These are phyloP conservation scores for Gorsachius magnificus DNA, from an alignment of 2,797 vertebrate genomes.

Conservation along the genomic window DNA sequence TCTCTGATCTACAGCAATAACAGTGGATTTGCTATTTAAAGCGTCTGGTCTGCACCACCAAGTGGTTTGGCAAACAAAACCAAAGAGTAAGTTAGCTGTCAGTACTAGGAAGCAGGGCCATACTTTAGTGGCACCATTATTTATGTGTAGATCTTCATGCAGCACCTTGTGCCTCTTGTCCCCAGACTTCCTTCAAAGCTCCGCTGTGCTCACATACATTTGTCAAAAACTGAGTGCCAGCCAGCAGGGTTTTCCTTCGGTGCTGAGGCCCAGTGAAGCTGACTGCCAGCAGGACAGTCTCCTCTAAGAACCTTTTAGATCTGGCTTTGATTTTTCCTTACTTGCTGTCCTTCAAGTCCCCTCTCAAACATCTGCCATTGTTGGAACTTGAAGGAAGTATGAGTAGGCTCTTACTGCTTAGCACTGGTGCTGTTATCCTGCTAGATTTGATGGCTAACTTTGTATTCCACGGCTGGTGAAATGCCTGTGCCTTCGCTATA, in stretches of 20 bases:
- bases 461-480: background rate
- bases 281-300: background rate
- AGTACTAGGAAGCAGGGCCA: background rate
- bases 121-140: background rate
- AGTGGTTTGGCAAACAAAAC: background rate
- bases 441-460: background rate
- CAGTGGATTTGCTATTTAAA: background rate
- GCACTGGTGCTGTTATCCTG: background rate
- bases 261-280: background rate
- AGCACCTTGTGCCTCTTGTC: background rate
- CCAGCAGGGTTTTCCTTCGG: background rate
- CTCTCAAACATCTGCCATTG: background rate
- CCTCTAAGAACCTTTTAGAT: background rate
- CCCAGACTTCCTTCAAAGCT: background rate
- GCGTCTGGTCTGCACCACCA: background rate
- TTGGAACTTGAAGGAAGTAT: background rate
- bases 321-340: background rate
- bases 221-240: background rate
- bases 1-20: background rate
- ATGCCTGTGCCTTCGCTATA: background rate
- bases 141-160: background rate
- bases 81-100: background rate
- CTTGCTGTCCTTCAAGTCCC: background rate
- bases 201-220: background rate
- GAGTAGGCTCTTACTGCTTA: background rate